phyloP scores from a whole-genome alignment of 2,888 invertebrate genomes.

The Deroplatys truncata region DNA sequence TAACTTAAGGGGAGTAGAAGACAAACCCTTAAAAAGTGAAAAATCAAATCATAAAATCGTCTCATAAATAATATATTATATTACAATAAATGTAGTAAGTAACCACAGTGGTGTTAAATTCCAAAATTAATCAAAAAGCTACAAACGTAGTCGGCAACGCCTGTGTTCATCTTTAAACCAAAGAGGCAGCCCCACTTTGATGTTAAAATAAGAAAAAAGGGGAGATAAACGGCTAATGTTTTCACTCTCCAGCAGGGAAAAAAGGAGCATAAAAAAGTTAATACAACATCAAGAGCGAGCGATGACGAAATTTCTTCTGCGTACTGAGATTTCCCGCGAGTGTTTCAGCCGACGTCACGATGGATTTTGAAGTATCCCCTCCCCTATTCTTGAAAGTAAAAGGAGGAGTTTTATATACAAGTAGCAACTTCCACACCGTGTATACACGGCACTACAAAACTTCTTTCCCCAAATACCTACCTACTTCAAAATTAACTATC shows the following conservation, averaged over 20 bases:
- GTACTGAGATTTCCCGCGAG: background rate
- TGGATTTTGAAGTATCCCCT: background rate
- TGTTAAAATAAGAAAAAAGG: background rate
- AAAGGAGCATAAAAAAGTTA: background rate
- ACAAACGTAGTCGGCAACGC: background rate
- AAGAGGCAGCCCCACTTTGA: background rate
- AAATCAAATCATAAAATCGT: too few relatives aligned
- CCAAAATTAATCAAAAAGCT: background rate
- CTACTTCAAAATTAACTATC: too few relatives aligned
- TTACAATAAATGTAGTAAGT: background rate
- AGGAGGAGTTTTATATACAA: background rate
- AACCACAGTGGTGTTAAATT: background rate
- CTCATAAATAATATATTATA: background rate
- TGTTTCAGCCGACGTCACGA: background rate
- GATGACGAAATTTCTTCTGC: background rate
- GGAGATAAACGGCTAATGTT: background rate
- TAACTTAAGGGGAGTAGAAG: too few relatives aligned
- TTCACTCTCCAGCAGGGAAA: background rate
- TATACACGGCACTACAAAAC: background rate
- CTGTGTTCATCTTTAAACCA: background rate
- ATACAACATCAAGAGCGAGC: background rate
- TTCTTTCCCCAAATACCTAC: background rate
- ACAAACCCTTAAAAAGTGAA: too few relatives aligned
- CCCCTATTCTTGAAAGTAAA: background rate
- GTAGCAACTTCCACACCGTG: background rate